Conservation (phyloP, 2,888 invertebrate species). For the Caenorhabditis macrosperma region DNA sequence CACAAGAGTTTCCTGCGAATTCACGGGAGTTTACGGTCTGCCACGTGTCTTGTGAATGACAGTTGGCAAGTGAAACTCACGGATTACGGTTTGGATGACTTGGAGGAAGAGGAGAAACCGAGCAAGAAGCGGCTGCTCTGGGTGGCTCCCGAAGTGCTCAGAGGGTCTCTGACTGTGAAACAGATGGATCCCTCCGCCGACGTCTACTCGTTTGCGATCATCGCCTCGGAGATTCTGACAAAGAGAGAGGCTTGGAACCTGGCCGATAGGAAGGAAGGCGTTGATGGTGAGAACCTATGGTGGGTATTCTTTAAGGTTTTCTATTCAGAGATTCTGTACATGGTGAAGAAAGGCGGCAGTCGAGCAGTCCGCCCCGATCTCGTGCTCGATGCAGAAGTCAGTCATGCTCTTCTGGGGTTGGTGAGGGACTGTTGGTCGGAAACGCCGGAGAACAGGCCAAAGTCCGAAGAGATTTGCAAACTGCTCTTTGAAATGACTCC, state of each 20-base stretch:
- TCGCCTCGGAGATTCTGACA: conserved; percentile 75
- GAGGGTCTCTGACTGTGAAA: conserved; percentile 30
- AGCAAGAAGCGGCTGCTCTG: conserved; percentile 58
- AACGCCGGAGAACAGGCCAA: conserved; percentile 67
- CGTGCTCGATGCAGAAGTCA: conserved; percentile 48
- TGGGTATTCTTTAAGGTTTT: no score
- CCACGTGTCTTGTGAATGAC: conserved; percentile 73
- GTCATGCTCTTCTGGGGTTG: conserved; percentile 53
- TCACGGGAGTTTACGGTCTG: conserved; percentile 69
- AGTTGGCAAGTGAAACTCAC: conserved; percentile 69
- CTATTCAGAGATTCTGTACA: conserved; percentile 56
- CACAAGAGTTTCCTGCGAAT: conserved; percentile 63
- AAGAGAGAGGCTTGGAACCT: conserved; percentile 71
- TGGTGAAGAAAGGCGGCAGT: conserved; percentile 68
- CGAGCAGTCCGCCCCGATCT: conserved; percentile 66
- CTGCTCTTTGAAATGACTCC: conserved; percentile 46
- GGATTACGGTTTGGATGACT: conserved; percentile 44
- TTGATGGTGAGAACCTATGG: conserved; percentile 53
- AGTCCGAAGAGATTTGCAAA: conserved; percentile 54
- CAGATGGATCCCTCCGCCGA: conserved; percentile 65
- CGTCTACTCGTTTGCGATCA: conserved; percentile 76
- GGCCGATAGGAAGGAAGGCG: conserved; percentile 62
- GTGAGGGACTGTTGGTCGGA: conserved; percentile 76
- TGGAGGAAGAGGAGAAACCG: conserved; percentile 24
- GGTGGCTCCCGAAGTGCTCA: conserved; percentile 75